Evolutionary conservation across 2,113 vertebrate species (phyloP).

Genomic region (Erythrolamprus reginae): DNA sequence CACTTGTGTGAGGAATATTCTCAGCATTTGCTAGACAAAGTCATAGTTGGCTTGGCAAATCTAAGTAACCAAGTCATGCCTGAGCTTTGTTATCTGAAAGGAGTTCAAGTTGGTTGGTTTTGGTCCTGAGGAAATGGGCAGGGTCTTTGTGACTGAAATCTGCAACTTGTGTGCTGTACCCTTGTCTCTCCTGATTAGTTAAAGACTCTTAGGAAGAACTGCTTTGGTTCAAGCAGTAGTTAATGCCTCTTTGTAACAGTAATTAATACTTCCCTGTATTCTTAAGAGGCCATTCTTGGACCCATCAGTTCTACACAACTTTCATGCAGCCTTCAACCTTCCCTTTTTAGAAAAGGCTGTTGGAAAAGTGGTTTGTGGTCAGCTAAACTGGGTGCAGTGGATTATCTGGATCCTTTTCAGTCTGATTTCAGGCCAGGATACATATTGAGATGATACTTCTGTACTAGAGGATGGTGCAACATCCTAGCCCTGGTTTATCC

Average conservation of each 20-base stretch:
- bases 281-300: not conserved
- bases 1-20: not conserved
- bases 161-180: not conserved
- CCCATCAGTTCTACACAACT: not conserved
- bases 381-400: not conserved
- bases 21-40: not conserved
- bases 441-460: not conserved
- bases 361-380: not conserved
- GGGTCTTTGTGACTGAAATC: not conserved
- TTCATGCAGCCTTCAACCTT: not conserved
- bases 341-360: not conserved
- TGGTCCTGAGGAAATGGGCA: not conserved
- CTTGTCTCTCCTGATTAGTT: not conserved
- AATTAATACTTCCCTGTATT: not conserved
- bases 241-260: not conserved
- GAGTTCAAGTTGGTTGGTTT: not conserved
- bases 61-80: not conserved
- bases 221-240: not conserved
- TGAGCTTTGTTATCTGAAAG: not conserved
- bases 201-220: not conserved
- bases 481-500: not conserved
- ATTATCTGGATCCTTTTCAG: not conserved
- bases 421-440: not conserved
- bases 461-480: not conserved
- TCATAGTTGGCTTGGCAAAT: not conserved